These are phyloP conservation scores for Hapalemur alaotrensis DNA, from an alignment of 2,797 vertebrate genomes.

Conservation along the genomic window DNA sequence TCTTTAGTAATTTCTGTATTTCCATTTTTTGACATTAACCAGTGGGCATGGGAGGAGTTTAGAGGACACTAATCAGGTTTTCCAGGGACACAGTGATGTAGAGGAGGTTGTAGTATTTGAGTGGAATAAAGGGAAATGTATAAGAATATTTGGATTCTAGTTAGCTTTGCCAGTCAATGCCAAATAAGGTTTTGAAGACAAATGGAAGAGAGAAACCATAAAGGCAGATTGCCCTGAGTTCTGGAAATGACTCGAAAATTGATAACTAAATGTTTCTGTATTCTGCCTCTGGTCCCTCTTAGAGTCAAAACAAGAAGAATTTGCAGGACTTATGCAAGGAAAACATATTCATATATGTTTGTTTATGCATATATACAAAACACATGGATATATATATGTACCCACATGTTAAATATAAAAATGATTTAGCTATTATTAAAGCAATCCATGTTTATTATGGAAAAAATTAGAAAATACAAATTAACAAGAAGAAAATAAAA, in stretches of 20 bases:
- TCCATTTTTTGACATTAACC: conserved; percentile 23
- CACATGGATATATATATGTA: not conserved
- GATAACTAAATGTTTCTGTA: not conserved
- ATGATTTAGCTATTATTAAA: conserved; percentile 2
- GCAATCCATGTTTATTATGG: not conserved
- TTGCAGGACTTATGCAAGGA: conserved; percentile 28
- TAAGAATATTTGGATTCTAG: not conserved
- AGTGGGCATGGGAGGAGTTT: not conserved
- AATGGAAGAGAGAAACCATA: not conserved
- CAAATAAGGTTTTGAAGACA: not conserved
- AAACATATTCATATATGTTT: not conserved
- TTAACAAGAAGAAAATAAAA: conserved; percentile 16
- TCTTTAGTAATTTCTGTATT: not conserved
- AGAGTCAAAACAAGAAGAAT: conserved; percentile 5
- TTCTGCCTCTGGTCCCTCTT: not conserved
- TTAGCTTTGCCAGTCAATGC: not conserved
- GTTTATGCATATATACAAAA: not conserved
- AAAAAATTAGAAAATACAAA: conserved; percentile 11
- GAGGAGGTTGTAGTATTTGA: not conserved
- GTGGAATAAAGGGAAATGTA: not conserved
- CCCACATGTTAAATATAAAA: not conserved
- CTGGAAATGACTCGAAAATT: not conserved
- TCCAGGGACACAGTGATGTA: not conserved
- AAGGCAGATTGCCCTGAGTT: not conserved
- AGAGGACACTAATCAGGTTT: not conserved